A percentile compares a stretch with the other conserved stretches of the same genome.
Conservation (phyloP, 1,140 invertebrate species). For the Hycleus phaleratus region DNA sequence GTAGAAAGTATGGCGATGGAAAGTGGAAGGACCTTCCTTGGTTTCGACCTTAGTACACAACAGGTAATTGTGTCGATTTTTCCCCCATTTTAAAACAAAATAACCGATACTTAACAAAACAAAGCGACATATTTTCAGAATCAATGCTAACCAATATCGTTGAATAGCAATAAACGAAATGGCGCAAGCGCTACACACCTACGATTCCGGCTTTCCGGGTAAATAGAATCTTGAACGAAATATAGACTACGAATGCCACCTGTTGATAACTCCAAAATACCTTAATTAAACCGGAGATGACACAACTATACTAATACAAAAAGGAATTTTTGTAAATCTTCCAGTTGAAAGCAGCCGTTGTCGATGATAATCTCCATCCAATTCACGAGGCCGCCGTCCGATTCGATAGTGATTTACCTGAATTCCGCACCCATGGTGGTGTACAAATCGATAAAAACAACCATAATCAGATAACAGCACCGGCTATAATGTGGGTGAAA, state of each 20-base stretch:
- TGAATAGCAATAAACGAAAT: not conserved
- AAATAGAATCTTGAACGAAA: no score
- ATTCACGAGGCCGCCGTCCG: conserved; percentile 73
- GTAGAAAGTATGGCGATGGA: not conserved
- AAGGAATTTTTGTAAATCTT: not conserved
- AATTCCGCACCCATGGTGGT: conserved; percentile 82
- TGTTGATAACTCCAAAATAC: conserved; percentile 5
- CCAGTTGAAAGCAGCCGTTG: conserved; percentile 84
- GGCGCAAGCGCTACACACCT: not conserved
- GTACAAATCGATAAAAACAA: conserved; percentile 56
- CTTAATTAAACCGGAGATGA: no score
- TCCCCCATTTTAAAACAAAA: conserved; percentile 2
- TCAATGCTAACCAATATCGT: conserved; percentile 1
- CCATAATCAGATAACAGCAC: conserved; percentile 60
- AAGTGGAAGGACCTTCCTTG: conserved; percentile 43
- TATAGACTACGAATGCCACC: conserved; percentile 11
- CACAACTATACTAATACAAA: no score
- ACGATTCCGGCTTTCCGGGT: conserved; percentile 6
- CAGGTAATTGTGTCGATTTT: conserved; percentile 49
- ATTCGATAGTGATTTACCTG: conserved; percentile 84
- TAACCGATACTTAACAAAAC: conserved; percentile 16
- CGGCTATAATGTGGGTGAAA: conserved; percentile 91
- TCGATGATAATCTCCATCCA: conserved; percentile 65
- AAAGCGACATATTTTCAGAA: not conserved
- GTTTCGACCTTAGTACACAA: conserved; percentile 75